Evolutionary conservation across 2,113 vertebrate species (phyloP).

Genomic region (Stercorarius parasiticus): DNA sequence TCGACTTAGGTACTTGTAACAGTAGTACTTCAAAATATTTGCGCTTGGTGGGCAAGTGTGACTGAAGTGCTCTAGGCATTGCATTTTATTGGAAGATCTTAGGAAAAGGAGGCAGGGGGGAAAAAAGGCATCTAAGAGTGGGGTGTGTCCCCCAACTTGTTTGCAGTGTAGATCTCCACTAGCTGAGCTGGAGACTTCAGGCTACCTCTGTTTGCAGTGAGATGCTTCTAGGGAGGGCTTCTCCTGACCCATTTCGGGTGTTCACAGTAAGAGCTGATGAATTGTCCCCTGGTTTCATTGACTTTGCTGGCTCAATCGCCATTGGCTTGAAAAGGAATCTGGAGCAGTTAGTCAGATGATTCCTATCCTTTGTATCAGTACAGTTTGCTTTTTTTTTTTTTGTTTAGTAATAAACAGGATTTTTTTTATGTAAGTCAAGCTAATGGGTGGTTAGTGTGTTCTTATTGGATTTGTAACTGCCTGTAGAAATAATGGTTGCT

Average conservation of each 20-base stretch:
- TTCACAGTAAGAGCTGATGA: background rate
- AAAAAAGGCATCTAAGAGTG: no score
- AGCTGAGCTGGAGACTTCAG: background rate
- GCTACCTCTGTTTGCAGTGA: background rate
- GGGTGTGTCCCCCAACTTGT: background rate
- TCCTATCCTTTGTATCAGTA: background rate
- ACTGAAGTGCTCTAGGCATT: background rate
- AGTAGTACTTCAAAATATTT: background rate
- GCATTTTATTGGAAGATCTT: background rate
- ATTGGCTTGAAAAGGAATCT: background rate
- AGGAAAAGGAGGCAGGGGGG: rapidly evolving
- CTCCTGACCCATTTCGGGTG: background rate
- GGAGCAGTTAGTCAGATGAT: background rate
- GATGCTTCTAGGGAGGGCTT: background rate
- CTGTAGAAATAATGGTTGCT: background rate
- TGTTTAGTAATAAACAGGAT: background rate
- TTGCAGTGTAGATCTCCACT: background rate
- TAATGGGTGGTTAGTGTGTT: no score
- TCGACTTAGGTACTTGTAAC: background rate
- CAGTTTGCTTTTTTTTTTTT: background rate
- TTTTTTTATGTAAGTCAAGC: background rate
- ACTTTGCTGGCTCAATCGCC: background rate
- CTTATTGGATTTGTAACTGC: background rate
- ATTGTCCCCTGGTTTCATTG: background rate
- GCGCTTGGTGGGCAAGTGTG: background rate